Evolutionary conservation across 1,140 invertebrate genomes (phyloP), one percentile per base, ranked within the genome.

Genomic region (Drosophila parvula): DNA sequence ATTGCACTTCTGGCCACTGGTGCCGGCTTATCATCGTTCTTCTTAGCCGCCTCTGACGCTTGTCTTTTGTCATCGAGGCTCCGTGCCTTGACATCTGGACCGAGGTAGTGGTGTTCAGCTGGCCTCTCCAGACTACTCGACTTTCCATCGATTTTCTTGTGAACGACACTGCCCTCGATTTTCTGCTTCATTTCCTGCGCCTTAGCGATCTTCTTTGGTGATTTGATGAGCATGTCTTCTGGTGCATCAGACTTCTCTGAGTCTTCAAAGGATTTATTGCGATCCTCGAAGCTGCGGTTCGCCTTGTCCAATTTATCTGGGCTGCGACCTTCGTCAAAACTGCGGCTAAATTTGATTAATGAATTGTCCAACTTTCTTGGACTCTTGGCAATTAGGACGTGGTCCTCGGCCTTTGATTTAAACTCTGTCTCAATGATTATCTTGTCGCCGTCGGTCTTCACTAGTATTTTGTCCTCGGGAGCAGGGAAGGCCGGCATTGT

Each of bases 301-400:
- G 93, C 93, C 90, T 94, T 94, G 63, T 90, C 93, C 6, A 92
- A 70, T 89, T 94, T 94, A 10, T 91, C 84, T 6, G 92, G 81
- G 44, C 92, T 91, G 55, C 94, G 94, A 51, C 93, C 93, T 78
- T 94, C 94, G 84, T 95, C 95, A 78, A 95, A 94, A 82, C 95
- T 95, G 74, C 94, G 94, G 73, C 94, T 95, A 28, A 95, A 94
- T 91, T 95, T 95, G 9, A 94, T 94, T 60, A 94, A 80, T 71
- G 94, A 95, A 68, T 94, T 95, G 76, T 95, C 95, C 6, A 95
- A 80, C 77, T 95, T 95, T 65, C 95, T 94, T 3, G 95, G 95
- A 22, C 94, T 94, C 85, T 95, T 95, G 0, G 95, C 95, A 77
- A 95, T 95, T 59, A 95, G 94, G n/a, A 94, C 94, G 78, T 94